phyloP scores from a whole-genome alignment of 2,113 vertebrate genomes.

The Ardeotis arabs region DNA sequence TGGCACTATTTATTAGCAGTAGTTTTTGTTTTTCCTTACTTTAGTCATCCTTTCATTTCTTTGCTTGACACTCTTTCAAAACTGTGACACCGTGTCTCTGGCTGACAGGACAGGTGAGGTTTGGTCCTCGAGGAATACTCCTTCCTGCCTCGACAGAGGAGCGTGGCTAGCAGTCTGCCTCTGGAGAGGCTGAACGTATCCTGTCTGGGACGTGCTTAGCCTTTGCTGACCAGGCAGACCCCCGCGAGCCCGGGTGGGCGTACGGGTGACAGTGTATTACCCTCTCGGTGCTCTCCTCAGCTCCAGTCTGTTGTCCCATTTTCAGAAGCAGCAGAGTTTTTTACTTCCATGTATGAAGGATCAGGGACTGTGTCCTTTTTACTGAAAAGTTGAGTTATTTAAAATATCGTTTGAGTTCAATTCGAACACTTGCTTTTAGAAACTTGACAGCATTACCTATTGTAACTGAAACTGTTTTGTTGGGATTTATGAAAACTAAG shows the following conservation, averaged over 20 bases:
- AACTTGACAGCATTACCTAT: not conserved
- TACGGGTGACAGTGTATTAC: not conserved
- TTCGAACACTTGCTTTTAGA: constrained; percentile 23
- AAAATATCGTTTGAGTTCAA: constrained; percentile 28
- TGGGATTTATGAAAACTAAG: constrained; percentile 49
- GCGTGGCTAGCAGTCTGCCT: constrained; percentile 14
- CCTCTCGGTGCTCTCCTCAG: constrained; percentile 30
- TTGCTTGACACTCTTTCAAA: not conserved
- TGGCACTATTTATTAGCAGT: not conserved
- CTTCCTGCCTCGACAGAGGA: not conserved
- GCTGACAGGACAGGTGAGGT: constrained; percentile 53
- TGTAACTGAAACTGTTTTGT: constrained; percentile 35
- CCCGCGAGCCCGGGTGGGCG: not conserved
- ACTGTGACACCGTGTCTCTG: not conserved
- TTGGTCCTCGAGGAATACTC: constrained; percentile 32
- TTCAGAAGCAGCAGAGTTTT: not conserved
- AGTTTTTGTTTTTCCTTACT: not conserved
- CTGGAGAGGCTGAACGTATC: constrained; percentile 7
- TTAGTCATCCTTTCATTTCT: constrained; percentile 1
- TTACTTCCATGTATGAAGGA: not conserved
- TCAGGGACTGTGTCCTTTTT: not conserved
- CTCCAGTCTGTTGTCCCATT: not conserved
- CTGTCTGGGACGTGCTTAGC: constrained; percentile 42
- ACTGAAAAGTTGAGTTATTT: not conserved
- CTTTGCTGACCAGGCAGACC: constrained; percentile 49